Conservation (phyloP, 2,113 vertebrate species). For the Lycaon pictus region DNA sequence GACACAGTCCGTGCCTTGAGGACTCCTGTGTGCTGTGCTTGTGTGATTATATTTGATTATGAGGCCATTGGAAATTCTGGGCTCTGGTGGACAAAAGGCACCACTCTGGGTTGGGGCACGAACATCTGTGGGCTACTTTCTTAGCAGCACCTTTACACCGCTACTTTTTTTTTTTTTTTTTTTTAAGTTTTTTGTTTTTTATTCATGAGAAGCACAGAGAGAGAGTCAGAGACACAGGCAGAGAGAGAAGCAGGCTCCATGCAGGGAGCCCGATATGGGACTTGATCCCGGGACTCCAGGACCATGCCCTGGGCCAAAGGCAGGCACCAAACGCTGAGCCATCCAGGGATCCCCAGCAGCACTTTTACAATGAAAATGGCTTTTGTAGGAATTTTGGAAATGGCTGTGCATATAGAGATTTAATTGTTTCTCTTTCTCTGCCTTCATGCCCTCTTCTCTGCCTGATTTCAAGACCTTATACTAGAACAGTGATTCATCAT, state of each 20-base stretch:
- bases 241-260: too few species aligned
- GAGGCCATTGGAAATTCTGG: neutral
- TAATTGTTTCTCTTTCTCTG: conserved; percentile 22
- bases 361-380: neutral
- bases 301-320: too few species aligned
- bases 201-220: too few species aligned
- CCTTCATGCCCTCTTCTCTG: neutral
- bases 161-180: too few species aligned
- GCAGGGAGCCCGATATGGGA: too few species aligned
- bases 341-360: neutral
- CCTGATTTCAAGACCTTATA: conserved; percentile 37
- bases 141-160: neutral
- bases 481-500: conserved; percentile 65
- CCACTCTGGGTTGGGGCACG: neutral
- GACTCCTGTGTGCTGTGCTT: neutral
- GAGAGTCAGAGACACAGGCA: too few species aligned
- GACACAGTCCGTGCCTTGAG: neutral
- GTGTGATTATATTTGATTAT: neutral
- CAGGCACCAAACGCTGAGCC: too few species aligned
- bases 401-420: neutral
- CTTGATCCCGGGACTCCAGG: too few species aligned
- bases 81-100: conserved; percentile 2
- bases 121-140: neutral
- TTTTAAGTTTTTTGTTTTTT: too few species aligned
- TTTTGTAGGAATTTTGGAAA: neutral